Conservation (phyloP, 2,113 vertebrate genomes). For the Rattus rattus region DNA sequence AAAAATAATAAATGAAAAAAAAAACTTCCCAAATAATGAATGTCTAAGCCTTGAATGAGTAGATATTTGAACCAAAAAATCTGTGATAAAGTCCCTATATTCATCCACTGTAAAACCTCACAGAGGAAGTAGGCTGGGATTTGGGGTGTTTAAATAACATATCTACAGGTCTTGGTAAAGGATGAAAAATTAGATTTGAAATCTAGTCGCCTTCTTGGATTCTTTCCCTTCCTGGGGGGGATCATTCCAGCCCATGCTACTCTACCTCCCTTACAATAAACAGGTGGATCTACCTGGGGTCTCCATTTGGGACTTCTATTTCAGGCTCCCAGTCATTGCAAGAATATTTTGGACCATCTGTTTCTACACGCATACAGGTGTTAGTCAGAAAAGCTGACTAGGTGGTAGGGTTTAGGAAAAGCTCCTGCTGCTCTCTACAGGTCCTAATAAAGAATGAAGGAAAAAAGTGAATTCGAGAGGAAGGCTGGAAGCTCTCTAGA, state of each 20-base stretch:
- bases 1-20: too few species aligned
- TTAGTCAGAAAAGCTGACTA: background rate
- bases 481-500: background rate
- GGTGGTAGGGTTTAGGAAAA: background rate
- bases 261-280: background rate
- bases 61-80: background rate
- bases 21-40: background rate
- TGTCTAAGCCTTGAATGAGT: background rate
- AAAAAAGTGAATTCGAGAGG: background rate
- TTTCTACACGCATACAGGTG: background rate
- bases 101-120: background rate
- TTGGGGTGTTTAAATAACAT: background rate
- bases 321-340: background rate
- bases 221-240: background rate
- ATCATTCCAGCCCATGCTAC: background rate
- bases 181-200: background rate
- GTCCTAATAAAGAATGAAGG: too few species aligned
- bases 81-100: background rate
- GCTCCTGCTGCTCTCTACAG: background rate
- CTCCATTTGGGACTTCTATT: background rate
- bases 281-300: background rate
- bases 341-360: background rate
- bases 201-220: background rate
- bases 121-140: background rate
- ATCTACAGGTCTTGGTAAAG: background rate